These are phyloP conservation scores for Hylia prasina DNA, from an alignment of 2,113 vertebrate species.

Conservation along the genomic window DNA sequence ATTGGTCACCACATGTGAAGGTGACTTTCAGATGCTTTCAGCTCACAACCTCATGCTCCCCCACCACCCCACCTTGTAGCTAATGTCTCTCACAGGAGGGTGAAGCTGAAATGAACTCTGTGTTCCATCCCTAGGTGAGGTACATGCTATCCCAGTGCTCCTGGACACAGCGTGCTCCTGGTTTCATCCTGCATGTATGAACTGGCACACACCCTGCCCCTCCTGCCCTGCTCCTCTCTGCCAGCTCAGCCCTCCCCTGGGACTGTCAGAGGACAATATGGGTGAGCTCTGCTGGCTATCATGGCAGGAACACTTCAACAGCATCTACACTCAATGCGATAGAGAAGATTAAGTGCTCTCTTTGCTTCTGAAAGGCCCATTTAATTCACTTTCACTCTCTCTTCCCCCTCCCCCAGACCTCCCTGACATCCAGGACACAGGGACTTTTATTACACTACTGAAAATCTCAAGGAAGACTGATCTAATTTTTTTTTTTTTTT, in stretches of 20 bases:
- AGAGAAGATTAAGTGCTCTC: constrained; percentile 33
- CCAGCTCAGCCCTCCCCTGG: background rate
- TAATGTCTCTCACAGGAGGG: no score
- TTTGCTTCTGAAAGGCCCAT: constrained; percentile 41
- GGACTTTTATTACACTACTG: constrained; percentile 25
- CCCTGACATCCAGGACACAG: constrained; percentile 48
- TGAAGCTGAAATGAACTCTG: background rate
- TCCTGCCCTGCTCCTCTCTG: background rate
- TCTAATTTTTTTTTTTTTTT: background rate
- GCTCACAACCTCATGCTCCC: background rate
- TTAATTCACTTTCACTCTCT: constrained; percentile 41
- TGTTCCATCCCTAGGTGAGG: background rate
- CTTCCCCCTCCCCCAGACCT: constrained; percentile 1
- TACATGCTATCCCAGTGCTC: fast-evolving
- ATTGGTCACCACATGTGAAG: background rate
- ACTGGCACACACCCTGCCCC: background rate
- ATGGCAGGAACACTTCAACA: background rate
- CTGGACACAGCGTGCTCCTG: background rate
- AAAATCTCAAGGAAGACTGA: constrained; percentile 1
- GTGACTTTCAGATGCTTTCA: background rate
- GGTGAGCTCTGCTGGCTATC: background rate
- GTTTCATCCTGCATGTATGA: background rate
- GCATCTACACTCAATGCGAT: background rate
- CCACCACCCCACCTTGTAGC: background rate
- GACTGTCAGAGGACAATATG: background rate